Percentiles rank a stretch among this genome's conserved stretches.
phyloP scores from a whole-genome alignment of 2,113 vertebrate genomes.

The Lynx canadensis region DNA sequence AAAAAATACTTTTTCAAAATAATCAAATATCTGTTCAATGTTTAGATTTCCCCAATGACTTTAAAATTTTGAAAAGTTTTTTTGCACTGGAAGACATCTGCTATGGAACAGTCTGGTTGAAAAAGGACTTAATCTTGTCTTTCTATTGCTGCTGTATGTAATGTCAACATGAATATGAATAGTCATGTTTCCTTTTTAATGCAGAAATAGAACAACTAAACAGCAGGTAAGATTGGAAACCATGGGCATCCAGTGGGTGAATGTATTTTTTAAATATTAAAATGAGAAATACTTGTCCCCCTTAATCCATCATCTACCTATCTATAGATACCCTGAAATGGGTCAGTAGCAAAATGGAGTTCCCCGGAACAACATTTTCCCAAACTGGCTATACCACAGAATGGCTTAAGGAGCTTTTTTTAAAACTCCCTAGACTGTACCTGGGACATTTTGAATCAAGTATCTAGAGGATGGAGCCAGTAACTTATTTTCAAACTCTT shows the following conservation, averaged over 20 bases:
- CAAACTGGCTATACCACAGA: background rate
- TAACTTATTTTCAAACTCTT: background rate
- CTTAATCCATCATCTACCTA: background rate
- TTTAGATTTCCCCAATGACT: background rate
- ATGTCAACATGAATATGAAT: background rate
- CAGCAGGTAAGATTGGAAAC: background rate
- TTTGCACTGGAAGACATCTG: background rate
- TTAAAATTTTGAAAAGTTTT: background rate
- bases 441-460: background rate
- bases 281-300: background rate
- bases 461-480: background rate
- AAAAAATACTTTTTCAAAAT: background rate
- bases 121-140: background rate
- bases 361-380: background rate
- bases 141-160: background rate
- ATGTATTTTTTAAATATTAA: background rate
- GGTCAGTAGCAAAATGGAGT: background rate
- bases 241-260: background rate
- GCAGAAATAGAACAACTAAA: conserved; percentile 41
- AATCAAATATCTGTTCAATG: background rate
- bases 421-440: background rate
- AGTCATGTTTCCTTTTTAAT: background rate
- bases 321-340: background rate
- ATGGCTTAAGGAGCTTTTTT: background rate
- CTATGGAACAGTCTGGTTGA: background rate